These are phyloP conservation scores for Rhinopomastus cyanomelas DNA, from an alignment of 2,113 vertebrate species.

Conservation along the genomic window DNA sequence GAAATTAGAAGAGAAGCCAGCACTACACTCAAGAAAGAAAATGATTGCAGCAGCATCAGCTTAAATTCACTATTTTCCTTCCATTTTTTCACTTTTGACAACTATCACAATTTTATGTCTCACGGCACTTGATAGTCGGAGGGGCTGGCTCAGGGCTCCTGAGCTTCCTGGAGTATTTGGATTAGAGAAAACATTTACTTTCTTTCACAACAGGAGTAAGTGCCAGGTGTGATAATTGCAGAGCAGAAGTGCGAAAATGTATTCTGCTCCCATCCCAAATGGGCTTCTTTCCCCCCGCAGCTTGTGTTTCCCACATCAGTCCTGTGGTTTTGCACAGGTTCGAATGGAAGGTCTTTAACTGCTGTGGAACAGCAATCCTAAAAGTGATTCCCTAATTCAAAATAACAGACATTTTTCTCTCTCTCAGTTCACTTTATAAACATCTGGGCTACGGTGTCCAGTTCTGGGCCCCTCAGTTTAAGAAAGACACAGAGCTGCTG, in stretches of 20 bases:
- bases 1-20: background rate
- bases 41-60: background rate
- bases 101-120: background rate
- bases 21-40: background rate
- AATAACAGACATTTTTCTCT: background rate
- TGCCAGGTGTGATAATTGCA: background rate
- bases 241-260: background rate
- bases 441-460: too few species aligned
- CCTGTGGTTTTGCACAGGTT: background rate
- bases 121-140: background rate
- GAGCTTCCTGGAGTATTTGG: background rate
- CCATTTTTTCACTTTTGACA: background rate
- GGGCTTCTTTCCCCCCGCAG: background rate
- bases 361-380: background rate
- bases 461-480: too few species aligned
- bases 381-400: background rate
- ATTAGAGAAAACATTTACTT: background rate
- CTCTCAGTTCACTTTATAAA: background rate
- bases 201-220: background rate
- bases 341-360: background rate
- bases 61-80: background rate
- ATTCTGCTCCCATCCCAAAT: background rate
- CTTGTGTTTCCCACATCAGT: background rate
- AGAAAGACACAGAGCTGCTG: too few species aligned
- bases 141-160: background rate